These are phyloP conservation scores for Drymonia ruficornis DNA, from an alignment of 2,888 invertebrate species.

Conservation along the genomic window DNA sequence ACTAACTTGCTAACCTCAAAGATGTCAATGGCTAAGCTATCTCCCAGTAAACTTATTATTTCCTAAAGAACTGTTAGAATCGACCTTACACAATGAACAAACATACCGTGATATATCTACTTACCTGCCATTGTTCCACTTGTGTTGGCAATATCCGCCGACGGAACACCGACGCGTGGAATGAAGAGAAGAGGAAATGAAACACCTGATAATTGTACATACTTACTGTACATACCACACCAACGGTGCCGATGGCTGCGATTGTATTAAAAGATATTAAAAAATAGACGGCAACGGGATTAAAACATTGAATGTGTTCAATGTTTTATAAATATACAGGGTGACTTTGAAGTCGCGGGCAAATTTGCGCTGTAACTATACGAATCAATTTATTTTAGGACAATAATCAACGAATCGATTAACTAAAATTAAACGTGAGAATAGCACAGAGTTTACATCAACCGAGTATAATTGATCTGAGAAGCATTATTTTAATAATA, in stretches of 20 bases:
- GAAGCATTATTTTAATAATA: too few species aligned
- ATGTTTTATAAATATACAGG: too few species aligned
- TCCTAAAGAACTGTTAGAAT: constrained; percentile 9
- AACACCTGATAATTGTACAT: constrained; percentile 29
- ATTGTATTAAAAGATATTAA: neutral
- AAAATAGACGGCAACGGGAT: too few species aligned
- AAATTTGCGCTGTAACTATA: too few species aligned
- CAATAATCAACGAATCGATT: too few species aligned
- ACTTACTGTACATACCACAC: neutral
- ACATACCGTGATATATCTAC: constrained; percentile 16
- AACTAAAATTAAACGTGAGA: too few species aligned
- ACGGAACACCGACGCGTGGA: constrained; percentile 25
- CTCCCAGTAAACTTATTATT: constrained; percentile 25
- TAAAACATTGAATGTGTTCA: too few species aligned
- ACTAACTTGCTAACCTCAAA: too few species aligned
- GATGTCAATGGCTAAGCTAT: neutral
- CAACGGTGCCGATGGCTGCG: neutral
- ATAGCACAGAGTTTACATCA: too few species aligned
- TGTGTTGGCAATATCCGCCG: constrained; percentile 44
- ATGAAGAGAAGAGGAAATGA: constrained; percentile 40
- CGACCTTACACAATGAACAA: constrained; percentile 7
- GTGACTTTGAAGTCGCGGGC: too few species aligned
- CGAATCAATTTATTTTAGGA: too few species aligned
- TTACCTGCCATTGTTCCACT: constrained; percentile 32
- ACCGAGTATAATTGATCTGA: too few species aligned